phyloP scores from a whole-genome alignment of 2,888 invertebrate genomes.

The Octodonta nipae region DNA sequence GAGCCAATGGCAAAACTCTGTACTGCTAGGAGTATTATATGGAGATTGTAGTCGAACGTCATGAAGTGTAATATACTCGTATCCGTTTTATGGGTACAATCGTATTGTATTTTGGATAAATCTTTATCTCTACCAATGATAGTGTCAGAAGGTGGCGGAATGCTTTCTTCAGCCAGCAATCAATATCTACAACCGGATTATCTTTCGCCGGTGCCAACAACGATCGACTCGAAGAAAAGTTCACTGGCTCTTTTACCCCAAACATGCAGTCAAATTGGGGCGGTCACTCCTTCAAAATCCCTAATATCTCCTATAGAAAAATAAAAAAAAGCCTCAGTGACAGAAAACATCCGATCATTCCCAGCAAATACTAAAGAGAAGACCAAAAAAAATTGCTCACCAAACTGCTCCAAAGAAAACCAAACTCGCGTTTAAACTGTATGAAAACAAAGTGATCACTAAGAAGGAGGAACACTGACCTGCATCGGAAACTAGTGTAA shows the following conservation, averaged over 20 bases:
- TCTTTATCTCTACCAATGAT: too few relatives aligned
- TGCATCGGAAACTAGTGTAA: constrained; percentile 50
- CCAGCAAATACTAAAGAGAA: constrained; percentile 43
- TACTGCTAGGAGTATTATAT: too few relatives aligned
- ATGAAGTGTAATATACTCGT: constrained; percentile 1
- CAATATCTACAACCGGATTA: constrained; percentile 95
- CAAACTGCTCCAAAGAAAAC: constrained; percentile 40
- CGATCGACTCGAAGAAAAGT: constrained; percentile 95
- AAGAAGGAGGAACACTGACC: constrained; percentile 39
- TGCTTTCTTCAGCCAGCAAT: constrained; percentile 78
- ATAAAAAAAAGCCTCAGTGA: constrained; percentile 46
- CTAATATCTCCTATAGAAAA: constrained; percentile 62
- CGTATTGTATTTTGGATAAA: too few relatives aligned
- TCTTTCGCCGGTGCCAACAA: constrained; percentile 82
- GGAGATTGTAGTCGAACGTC: constrained; percentile 19
- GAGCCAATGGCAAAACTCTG: too few relatives aligned
- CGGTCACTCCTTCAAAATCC: constrained; percentile 71
- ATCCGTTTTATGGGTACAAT: not conserved
- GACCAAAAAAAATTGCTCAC: constrained; percentile 33
- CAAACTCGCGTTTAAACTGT: constrained; percentile 68
- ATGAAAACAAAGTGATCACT: constrained; percentile 68
- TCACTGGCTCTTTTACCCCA: constrained; percentile 88
- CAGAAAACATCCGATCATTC: constrained; percentile 48
- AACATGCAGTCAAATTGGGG: constrained; percentile 94
- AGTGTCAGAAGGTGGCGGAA: constrained; percentile 81